These are phyloP conservation scores for Ianthella basta DNA, from an alignment of 37 sponge, comb jelly and placozoan species.

Conservation along the genomic window DNA sequence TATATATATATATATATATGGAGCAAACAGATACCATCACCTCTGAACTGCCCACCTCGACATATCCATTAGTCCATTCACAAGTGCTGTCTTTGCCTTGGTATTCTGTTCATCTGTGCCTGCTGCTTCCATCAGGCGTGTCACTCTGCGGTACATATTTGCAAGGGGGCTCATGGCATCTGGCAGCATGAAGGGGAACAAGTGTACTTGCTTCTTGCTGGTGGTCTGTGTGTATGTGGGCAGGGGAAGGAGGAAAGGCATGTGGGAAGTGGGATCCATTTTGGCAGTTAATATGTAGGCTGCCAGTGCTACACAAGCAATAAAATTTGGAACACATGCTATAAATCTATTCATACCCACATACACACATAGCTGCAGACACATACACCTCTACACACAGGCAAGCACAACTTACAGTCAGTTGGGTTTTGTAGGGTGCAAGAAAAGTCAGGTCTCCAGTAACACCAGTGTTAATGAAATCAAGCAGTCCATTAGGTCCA, in stretches of 20 bases:
- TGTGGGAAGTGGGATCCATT: not conserved
- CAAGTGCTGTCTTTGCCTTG: not conserved
- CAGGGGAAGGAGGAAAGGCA: not conserved
- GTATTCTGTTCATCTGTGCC: not conserved
- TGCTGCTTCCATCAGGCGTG: not conserved
- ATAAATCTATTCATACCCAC: too few relatives aligned
- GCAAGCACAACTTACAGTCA: too few relatives aligned
- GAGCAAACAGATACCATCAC: too few relatives aligned
- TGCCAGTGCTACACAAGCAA: too few relatives aligned
- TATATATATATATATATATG: too few relatives aligned
- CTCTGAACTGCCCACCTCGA: too few relatives aligned
- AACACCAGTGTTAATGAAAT: not conserved
- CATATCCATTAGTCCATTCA: too few relatives aligned
- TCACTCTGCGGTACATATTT: not conserved
- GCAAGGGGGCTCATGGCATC: constrained; percentile 21
- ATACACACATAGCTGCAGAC: too few relatives aligned
- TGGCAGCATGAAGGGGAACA: constrained; percentile 68
- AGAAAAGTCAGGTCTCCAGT: not conserved
- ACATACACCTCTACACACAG: too few relatives aligned
- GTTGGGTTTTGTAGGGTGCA: not conserved
- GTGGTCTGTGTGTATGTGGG: not conserved
- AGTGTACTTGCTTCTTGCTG: constrained; percentile 41
- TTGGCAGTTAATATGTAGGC: too few relatives aligned
- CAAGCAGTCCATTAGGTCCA: not conserved
- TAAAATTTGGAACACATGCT: too few relatives aligned